phyloP scores from a whole-genome alignment of 1,140 invertebrate genomes.

The Neodiprion fabricii region DNA sequence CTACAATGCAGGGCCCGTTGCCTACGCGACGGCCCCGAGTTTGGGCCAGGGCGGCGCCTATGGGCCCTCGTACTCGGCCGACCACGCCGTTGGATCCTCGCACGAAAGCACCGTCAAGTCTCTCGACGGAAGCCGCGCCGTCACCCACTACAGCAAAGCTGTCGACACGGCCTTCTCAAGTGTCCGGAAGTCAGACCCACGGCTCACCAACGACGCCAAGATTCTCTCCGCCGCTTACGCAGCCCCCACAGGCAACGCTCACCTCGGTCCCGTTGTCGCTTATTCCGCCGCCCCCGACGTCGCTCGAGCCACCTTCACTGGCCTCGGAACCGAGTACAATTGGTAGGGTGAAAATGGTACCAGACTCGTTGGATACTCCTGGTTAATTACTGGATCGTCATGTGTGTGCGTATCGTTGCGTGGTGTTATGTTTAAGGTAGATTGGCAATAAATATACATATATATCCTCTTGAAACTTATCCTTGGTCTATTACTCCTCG shows the following conservation, averaged over 20 bases:
- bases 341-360: conserved; percentile 40
- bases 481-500: too few species aligned
- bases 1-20: conserved; percentile 32
- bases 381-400: neutral
- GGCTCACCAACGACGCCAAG: conserved; percentile 22
- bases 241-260: conserved; percentile 26
- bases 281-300: conserved; percentile 34
- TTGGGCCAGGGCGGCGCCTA: conserved; percentile 25
- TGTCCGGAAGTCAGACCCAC: conserved; percentile 17
- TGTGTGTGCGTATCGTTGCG: neutral
- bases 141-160: conserved; percentile 10
- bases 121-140: neutral
- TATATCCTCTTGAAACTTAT: too few species aligned
- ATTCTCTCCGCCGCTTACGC: conserved; percentile 27
- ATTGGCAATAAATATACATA: too few species aligned
- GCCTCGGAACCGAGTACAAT: conserved; percentile 61
- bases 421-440: neutral
- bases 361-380: conserved; percentile 39
- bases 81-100: conserved; percentile 20
- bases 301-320: conserved; percentile 48
- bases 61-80: conserved; percentile 22
- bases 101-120: conserved; percentile 27
- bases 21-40: conserved; percentile 26
- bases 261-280: conserved; percentile 34
- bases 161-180: conserved; percentile 13